Evolutionary conservation across 2,113 vertebrate genomes (phyloP), one percentile per base, ranked within the genome.

Genomic region (Empidonax traillii): DNA sequence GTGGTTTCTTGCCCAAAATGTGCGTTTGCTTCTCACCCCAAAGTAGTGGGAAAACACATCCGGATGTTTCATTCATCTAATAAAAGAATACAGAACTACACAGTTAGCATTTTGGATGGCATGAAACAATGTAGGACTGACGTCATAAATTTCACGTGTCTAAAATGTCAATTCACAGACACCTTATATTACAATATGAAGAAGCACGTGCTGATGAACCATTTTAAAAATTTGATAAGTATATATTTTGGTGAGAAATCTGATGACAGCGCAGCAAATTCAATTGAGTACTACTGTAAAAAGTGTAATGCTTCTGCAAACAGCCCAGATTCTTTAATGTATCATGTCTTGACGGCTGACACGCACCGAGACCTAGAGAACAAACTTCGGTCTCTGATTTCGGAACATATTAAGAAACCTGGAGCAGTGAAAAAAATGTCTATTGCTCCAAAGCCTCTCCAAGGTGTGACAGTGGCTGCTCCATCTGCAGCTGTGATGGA

Each of bases 311-410:
- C 98, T 68, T 97, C 96, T 74, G 98, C 98, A 22, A 98, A 98
- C 87, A 99, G 94, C 67, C 97, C 98, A 5, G 99, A 99, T 73
- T 98, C 99, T 63, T 97, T 99, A 90, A 98, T 99, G 91, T 99
- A 99, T 85, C 99, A 99, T 79, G 97, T 99, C 90, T 90, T 99
- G 93, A 98, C 98, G 6, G 98, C 99, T 6, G 99, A 99, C 35
- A 96, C 94, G 22, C 99, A 99, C 96, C 97, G 98, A 93, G 98
- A 98, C 65, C 86, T 99, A 93, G 99, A 98, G 83, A 97, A 98
- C 51, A 99, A 99, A 74, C 98, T 99, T 46, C 97, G 99, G 43
- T 96, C 98, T 47, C 81, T 99, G 80, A 99, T 99, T 95, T 98
- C 98, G 46, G 98, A 99, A 82, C 98, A 94, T 14, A 97, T 97